Base-by-base conservation (phyloP, 2,888 invertebrate species). In the Augiades crinisus region DNA sequence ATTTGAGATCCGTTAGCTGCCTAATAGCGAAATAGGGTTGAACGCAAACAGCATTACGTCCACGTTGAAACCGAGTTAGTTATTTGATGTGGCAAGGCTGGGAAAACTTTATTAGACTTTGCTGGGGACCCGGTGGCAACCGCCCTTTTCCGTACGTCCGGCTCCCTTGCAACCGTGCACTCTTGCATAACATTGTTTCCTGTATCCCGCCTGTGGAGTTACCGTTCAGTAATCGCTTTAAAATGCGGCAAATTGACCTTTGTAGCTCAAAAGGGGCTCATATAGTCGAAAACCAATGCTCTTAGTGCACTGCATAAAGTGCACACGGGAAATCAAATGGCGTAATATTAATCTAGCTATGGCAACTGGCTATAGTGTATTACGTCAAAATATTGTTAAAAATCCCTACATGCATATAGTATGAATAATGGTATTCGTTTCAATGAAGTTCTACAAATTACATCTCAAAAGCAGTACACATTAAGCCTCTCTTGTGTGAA, bases 151-250 rank as follows among this genome's bases (percentile, higher is more conserved):
- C 33, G 24, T 24, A 17, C 13, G 10, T n/a, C n/a, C 30, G 4
- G 40, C 27, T 37, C 47, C 47, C 47, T 40, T 40, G 31, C 7
- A 8, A 24, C 14, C 19, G 44, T 13, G 67, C 79, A 61, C 56
- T 72, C 63, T 72, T 67, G 75, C 80, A 72, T 72, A 68, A 73
- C 76, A 64, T 60, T 59, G 64, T 70, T 70, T 77, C 71, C 74
- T 67, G 69, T 47, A 47, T 65, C 59, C 55, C 60, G 56, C 38
- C 27, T 37, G 27, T 37, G 46, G 36, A 17, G 34, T 34, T 37
- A 19, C 6, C 30, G 24, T 47, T 19, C 36, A 13, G 19, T 47
- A 37, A 47, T 37, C 37, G 16, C 45, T 8, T 6, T 10, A n/a
- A 22, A 45, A 24, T 45, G 7, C 6, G 19, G 19, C 13, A 31